Conservation (phyloP, 2,797 vertebrate species). For the Galaxias olidus region DNA sequence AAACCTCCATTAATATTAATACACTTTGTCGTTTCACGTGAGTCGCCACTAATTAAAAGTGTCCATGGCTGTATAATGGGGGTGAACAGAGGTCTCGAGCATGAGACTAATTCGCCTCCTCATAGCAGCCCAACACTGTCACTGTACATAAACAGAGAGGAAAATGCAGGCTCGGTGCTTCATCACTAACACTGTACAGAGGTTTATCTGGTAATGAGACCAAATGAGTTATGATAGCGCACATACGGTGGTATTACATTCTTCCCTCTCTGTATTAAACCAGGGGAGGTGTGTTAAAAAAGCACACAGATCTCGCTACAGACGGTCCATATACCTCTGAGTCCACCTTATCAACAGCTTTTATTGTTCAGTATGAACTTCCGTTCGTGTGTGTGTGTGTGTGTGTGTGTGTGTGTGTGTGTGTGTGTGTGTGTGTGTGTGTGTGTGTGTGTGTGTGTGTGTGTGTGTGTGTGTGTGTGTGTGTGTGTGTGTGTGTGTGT, state of each 20-base stretch:
- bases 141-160: slow-evolving; percentile 46
- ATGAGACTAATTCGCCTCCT: slow-evolving; percentile 66
- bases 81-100: slow-evolving; percentile 59
- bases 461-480: background rate
- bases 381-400: background rate
- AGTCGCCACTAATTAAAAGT: slow-evolving; percentile 75
- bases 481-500: slow-evolving; percentile 7
- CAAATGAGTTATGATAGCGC: too few species aligned
- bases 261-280: too few species aligned
- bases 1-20: slow-evolving; percentile 77
- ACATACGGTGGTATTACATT: too few species aligned
- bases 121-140: slow-evolving; percentile 44
- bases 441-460: background rate
- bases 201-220: too few species aligned
- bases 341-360: background rate
- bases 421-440: slow-evolving; percentile 8
- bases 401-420: background rate
- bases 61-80: slow-evolving; percentile 70
- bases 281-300: too few species aligned
- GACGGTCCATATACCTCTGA: too few species aligned
- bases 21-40: slow-evolving; percentile 73
- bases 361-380: background rate
- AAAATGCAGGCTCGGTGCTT: background rate
- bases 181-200: too few species aligned
- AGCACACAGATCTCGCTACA: too few species aligned